Base-by-base conservation (phyloP, 2,888 invertebrate species). In the Parnassius apollo region DNA sequence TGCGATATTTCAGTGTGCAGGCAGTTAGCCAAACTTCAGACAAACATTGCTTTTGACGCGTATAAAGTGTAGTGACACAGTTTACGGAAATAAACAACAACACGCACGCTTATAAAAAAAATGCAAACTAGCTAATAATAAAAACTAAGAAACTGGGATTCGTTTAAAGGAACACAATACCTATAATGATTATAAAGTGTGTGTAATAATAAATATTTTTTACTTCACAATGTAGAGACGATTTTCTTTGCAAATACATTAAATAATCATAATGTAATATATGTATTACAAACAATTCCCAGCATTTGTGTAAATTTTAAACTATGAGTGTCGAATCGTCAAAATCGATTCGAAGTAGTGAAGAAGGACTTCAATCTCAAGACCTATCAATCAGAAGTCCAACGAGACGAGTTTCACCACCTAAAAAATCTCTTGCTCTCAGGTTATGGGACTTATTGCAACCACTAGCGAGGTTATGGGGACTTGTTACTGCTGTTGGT, bases 391-490 rank as follows among this genome's bases (percentile, higher is more conserved):
- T 77, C 51, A 76, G 80, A 13, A 78, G 75, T 45, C 73, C 78
- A 2, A 67, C 70, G 46, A 74, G 83, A 64, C 72, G 75, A 54
- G 68, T 67, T 9, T 63, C 69, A 25, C 75, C 76, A 3, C 80
- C 82, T 46, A 83, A 81, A 61, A 88, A 87, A 67, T 82, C 89
- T 0, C 58, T 85, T 49, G 88, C 85, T n/a, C 70, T 83, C 9
- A 81, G 79, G 66, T 73, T 91, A 57, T 91, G 91, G 91, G 91
- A 90, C 51, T 69, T 89, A 57, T 69, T 91, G 63, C 91, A 91
- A 65, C 91, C 91, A 0, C 71, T 91, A 13, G 88, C 91, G 9
- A 83, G 91, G 68, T 68, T 91, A 66, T 91, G 91, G 91, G 91
- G 91, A 2, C 77, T 91, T 10, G 76, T 91, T 45, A 88, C 91